A percentile compares a stretch with the other conserved stretches of the same genome.
These are phyloP conservation scores for Dinomys branickii DNA, from an alignment of 2,113 vertebrate genomes.

Conservation along the genomic window DNA sequence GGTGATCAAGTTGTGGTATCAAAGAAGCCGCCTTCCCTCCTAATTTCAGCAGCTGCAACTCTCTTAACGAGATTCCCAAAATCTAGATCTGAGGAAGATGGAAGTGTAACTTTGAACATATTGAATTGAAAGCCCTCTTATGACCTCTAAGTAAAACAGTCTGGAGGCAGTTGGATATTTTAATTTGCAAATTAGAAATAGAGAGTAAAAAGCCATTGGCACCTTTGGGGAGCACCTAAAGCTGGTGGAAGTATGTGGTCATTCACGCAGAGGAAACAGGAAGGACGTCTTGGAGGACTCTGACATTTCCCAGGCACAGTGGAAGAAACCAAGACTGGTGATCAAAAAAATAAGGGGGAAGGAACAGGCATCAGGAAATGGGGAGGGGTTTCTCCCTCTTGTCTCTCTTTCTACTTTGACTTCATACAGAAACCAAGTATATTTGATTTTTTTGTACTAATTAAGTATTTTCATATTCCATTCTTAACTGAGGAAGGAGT, in stretches of 20 bases:
- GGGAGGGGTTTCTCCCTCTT: not conserved
- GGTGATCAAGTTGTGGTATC: not conserved
- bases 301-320: not conserved
- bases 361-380: not conserved
- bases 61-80: not conserved
- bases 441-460: not conserved
- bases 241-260: not conserved
- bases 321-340: not conserved
- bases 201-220: not conserved
- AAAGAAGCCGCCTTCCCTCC: not conserved
- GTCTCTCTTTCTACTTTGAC: not conserved
- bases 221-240: not conserved
- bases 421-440: not conserved
- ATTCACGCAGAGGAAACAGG: not conserved
- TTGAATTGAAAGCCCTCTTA: not conserved
- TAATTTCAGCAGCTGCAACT: not conserved
- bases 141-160: not conserved
- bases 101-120: not conserved
- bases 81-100: not conserved
- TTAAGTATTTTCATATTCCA: slow-evolving; percentile 8
- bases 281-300: not conserved
- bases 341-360: not conserved
- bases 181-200: not conserved
- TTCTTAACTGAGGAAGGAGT: slow-evolving; percentile 10
- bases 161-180: not conserved